Evolutionary conservation across 2,888 invertebrate species (phyloP).

Genomic region (Synanthedon myopaeformis): DNA sequence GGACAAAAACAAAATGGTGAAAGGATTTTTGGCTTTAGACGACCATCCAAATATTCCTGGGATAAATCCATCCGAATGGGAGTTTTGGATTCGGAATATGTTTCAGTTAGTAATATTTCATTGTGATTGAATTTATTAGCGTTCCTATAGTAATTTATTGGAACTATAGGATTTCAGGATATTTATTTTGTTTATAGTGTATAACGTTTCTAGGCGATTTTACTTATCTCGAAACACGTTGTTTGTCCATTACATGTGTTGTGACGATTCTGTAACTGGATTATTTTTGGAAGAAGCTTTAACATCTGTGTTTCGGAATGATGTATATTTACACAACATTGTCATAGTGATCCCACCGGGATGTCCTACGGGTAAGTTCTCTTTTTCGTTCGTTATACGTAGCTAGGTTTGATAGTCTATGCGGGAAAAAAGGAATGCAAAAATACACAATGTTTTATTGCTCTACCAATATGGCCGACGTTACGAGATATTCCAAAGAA

Average conservation of each 20-base stretch:
- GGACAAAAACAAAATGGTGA: conserved; percentile 38
- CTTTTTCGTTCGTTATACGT: no score
- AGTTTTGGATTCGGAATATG: conserved; percentile 49
- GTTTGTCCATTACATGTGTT: conserved; percentile 73
- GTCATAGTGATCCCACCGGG: conserved; percentile 60
- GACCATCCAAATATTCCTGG: conserved; percentile 69
- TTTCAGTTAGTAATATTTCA: conserved; percentile 34
- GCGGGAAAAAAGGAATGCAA: no score
- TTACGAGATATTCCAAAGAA: no score
- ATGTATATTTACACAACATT: conserved; percentile 52
- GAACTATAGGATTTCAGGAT: no score
- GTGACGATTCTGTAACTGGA: conserved; percentile 41
- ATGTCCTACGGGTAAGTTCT: conserved; percentile 34
- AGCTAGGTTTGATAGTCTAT: no score
- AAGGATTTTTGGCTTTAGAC: conserved; percentile 46
- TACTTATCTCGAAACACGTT: conserved; percentile 63
- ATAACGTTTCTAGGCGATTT: conserved; percentile 30
- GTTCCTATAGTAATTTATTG: no score
- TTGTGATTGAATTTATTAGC: neutral
- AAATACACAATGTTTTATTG: no score
- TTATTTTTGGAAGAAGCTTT: conserved; percentile 45
- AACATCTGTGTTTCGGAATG: conserved; percentile 54
- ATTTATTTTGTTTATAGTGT: no score
- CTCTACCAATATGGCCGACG: no score
- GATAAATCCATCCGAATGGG: conserved; percentile 68